Conservation (phyloP, 35 echinoderm and acorn worm species). For the Apostichopus parvimensis region DNA sequence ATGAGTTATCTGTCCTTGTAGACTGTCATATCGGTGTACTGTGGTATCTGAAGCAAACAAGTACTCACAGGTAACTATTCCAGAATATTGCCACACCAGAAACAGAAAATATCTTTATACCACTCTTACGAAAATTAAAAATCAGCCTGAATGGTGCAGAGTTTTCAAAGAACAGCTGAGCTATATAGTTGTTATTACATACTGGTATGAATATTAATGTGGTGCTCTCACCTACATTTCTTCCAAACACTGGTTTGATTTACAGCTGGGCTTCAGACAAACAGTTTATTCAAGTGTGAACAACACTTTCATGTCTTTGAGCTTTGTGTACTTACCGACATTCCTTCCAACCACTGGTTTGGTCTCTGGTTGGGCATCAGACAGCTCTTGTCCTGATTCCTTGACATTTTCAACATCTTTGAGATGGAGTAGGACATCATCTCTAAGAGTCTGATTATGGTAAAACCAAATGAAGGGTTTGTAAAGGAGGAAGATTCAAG, state of each 20-base stretch:
- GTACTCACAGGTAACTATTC: no score
- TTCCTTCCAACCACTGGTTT: conserved; percentile 66
- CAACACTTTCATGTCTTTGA: no score
- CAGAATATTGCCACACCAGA: no score
- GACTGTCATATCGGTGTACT: conserved; percentile 67
- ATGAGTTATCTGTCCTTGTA: conserved; percentile 70
- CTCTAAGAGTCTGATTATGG: conserved; percentile 61
- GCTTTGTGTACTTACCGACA: conserved; percentile 49
- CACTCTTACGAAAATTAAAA: no score
- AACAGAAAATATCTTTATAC: no score
- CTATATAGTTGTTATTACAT: no score
- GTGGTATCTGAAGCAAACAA: conserved; percentile 24
- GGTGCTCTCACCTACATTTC: conserved; percentile 59
- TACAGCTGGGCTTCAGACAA: no score
- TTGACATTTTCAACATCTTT: conserved; percentile 95
- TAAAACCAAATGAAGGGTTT: not conserved
- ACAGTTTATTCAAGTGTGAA: no score
- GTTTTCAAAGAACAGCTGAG: no score
- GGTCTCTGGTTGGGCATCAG: conserved; percentile 83
- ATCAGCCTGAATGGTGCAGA: no score
- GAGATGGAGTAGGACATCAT: conserved; percentile 79
- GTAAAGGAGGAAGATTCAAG: not conserved
- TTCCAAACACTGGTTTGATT: conserved; percentile 59
- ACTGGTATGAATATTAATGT: no score
- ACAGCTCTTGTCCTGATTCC: conserved; percentile 76